phyloP scores from a whole-genome alignment of 1,140 invertebrate species.

The Ladona fulva region DNA sequence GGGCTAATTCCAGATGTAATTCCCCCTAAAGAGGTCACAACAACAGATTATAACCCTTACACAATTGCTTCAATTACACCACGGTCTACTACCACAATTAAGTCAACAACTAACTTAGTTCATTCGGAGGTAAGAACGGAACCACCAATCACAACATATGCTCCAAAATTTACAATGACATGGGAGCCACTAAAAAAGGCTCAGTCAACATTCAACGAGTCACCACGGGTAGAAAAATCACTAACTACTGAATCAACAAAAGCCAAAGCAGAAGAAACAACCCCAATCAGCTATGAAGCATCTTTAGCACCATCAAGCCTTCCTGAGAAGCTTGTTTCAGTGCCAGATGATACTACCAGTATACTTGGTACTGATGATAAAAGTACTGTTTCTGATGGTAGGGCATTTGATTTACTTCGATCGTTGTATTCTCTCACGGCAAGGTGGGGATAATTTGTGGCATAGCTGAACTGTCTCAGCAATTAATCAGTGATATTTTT shows the following conservation, averaged over 20 bases:
- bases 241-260: background rate
- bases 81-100: background rate
- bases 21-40: background rate
- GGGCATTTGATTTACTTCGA: constrained; percentile 68
- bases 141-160: constrained; percentile 1
- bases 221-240: background rate
- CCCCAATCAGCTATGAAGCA: background rate
- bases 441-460: constrained; percentile 51
- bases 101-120: background rate
- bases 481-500: background rate
- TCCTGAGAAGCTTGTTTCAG: background rate
- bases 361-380: background rate
- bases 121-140: background rate
- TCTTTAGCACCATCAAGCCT: background rate
- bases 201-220: background rate
- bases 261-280: background rate
- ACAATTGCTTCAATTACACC: background rate
- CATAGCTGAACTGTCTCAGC: background rate
- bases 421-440: constrained; percentile 73
- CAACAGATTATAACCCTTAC: background rate
- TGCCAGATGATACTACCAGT: background rate
- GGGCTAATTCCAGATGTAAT: background rate
- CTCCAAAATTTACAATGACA: background rate
- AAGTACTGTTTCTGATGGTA: constrained; percentile 46
- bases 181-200: background rate